Percentiles rank a stretch among this genome's conserved stretches.
phyloP scores from a whole-genome alignment of 2,113 vertebrate species.

The Numenius arquata region DNA sequence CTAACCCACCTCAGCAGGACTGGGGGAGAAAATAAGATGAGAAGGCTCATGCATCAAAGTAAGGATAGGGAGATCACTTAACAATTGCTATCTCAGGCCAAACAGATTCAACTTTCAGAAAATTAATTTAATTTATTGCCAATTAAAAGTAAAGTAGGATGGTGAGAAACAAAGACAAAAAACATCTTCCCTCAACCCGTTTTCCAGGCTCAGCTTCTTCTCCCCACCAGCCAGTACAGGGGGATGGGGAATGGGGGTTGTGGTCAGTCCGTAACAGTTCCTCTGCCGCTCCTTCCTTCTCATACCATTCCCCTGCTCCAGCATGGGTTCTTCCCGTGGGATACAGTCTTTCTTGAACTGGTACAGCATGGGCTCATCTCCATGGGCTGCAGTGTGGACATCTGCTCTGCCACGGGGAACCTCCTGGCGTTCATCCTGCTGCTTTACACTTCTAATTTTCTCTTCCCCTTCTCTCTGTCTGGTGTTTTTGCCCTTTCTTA shows the following conservation, averaged over 20 bases:
- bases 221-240: not conserved
- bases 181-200: rapidly evolving
- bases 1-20: rapidly evolving
- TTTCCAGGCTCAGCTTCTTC: not conserved
- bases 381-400: rapidly evolving
- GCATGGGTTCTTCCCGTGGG: rapidly evolving
- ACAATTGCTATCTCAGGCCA: rapidly evolving
- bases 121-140: not conserved
- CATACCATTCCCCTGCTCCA: not conserved
- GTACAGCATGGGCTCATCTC: not conserved
- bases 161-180: not conserved
- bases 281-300: not conserved
- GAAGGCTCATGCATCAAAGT: not conserved
- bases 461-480: rapidly evolving
- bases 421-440: not conserved
- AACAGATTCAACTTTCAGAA: not conserved
- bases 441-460: not conserved
- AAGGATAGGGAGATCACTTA: not conserved
- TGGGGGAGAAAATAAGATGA: rapidly evolving
- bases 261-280: not conserved
- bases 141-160: not conserved
- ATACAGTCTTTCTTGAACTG: not conserved
- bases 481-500: not conserved
- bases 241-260: not conserved
- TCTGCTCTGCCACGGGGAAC: not conserved